Percentiles rank a stretch among this genome's conserved stretches.
These are phyloP conservation scores for Chelonus insularis DNA, from an alignment of 1,140 invertebrate species.

Conservation along the genomic window DNA sequence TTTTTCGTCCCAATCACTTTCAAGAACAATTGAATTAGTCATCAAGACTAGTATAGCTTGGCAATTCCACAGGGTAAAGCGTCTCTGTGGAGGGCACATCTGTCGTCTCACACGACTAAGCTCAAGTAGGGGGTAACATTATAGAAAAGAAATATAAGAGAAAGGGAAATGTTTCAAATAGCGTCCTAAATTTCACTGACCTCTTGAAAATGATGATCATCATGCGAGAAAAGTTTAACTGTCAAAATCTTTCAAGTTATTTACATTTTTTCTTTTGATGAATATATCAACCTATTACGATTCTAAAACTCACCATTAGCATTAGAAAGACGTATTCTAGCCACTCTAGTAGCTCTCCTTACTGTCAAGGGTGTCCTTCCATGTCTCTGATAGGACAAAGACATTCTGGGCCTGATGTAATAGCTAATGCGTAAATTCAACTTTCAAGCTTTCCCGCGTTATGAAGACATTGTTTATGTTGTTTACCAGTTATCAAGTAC, in stretches of 20 bases:
- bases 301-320: conserved; percentile 41
- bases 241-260: not conserved
- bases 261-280: too few relatives aligned
- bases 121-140: not conserved
- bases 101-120: conserved; percentile 10
- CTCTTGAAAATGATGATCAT: too few relatives aligned
- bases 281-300: not conserved
- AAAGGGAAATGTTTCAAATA: too few relatives aligned
- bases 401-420: conserved; percentile 32
- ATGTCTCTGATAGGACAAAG: conserved; percentile 47
- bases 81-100: conserved; percentile 21
- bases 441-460: too few relatives aligned
- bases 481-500: too few relatives aligned
- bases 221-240: not conserved
- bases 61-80: not conserved
- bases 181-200: too few relatives aligned
- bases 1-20: not conserved
- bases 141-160: too few relatives aligned
- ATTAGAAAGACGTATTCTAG: conserved; percentile 47
- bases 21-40: too few relatives aligned
- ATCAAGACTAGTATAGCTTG: not conserved
- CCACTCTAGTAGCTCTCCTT: conserved; percentile 52
- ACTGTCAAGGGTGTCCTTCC: conserved; percentile 49
- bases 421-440: not conserved
- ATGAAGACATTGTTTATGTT: too few relatives aligned